Base-by-base conservation (phyloP, 2,113 vertebrate genomes). In the Trematocara unimaculatum region DNA sequence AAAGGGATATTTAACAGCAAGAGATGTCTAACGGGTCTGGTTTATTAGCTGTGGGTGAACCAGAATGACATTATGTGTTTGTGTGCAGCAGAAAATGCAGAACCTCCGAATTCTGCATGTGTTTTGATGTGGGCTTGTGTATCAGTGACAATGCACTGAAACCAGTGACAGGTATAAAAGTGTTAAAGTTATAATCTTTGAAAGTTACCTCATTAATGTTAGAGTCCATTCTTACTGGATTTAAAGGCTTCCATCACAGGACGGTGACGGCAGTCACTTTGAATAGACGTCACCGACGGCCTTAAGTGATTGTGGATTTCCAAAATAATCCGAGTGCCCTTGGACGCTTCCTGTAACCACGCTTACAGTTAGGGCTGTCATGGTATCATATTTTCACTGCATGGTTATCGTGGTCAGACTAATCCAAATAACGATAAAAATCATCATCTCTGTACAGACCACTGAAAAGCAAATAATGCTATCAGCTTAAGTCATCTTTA, bases 211-310 rank as follows among this genome's bases (percentile, higher is more conserved):
- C 31, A 12, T 12, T 14, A 33, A 14, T 29, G 23, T 47, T 47
- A 31, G 8, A 56, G 8, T 23, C 20, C 4, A 18, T 45, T 72
- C 20, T 49, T 82, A 42, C 47, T 18, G 26, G 18, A 26, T 70
- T 77, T 45, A 84, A 35, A 81, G 35, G 40, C 35, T 35, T 45
- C 67, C 20, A 45, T 38, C 64, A 64, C 15, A 79, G 47, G 40
- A 42, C 4, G 11, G 31, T 64, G 3, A 8, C 58, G 5, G 14
- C 29, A 17, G 23, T 51, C 20, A 7, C 26, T 47, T 77, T 77
- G 45, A 77, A 33, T 18, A 29, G 70, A 31, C 10, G 42, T 49
- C 42, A 49, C 23, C 15, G 5, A 18, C 17, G 5, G 9, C 15
- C 17, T n/a, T 2, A 4, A 12, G 15, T 31, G 45, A 29, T 7